Evolutionary conservation across 2,113 vertebrate genomes (phyloP).

Genomic region (Pogona vitticeps): DNA sequence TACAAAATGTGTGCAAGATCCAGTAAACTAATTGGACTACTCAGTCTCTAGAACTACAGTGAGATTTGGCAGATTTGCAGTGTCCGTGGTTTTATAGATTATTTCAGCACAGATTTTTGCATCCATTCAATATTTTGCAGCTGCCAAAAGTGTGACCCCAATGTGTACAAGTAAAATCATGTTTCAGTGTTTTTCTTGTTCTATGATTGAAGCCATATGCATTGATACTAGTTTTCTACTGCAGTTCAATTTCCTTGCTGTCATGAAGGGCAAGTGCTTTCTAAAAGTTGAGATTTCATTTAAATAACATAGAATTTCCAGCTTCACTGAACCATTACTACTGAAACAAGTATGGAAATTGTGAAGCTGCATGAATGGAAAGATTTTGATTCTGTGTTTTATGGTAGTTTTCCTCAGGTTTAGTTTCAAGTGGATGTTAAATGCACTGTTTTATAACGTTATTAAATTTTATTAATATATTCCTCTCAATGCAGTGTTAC

Average conservation of each 20-base stretch:
- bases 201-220: slow-evolving; percentile 75
- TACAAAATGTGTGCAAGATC: slow-evolving; percentile 64
- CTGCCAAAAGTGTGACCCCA: slow-evolving; percentile 67
- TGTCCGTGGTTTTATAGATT: slow-evolving; percentile 24
- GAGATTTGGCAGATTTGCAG: slow-evolving; percentile 2
- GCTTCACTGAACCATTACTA: slow-evolving; percentile 79
- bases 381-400: slow-evolving; percentile 81
- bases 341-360: slow-evolving; percentile 79
- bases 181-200: slow-evolving; percentile 59
- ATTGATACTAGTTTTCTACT: slow-evolving; percentile 62
- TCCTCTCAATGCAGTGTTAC: slow-evolving; percentile 77
- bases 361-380: slow-evolving; percentile 89
- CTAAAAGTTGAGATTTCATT: slow-evolving; percentile 67
- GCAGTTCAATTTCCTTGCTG: slow-evolving; percentile 58
- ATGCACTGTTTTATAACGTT: slow-evolving; percentile 86
- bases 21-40: slow-evolving; percentile 15
- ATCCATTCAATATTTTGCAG: slow-evolving; percentile 49
- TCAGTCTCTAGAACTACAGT: background rate
- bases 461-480: slow-evolving; percentile 71
- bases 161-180: slow-evolving; percentile 47
- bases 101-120: slow-evolving; percentile 61
- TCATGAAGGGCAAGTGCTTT: slow-evolving; percentile 57
- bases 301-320: slow-evolving; percentile 63
- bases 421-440: slow-evolving; percentile 78
- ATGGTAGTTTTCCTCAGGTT: slow-evolving; percentile 85